Evolutionary conservation across 2,888 invertebrate genomes (phyloP), one percentile per base, ranked within the genome.

Genomic region (Tholera decimalis): DNA sequence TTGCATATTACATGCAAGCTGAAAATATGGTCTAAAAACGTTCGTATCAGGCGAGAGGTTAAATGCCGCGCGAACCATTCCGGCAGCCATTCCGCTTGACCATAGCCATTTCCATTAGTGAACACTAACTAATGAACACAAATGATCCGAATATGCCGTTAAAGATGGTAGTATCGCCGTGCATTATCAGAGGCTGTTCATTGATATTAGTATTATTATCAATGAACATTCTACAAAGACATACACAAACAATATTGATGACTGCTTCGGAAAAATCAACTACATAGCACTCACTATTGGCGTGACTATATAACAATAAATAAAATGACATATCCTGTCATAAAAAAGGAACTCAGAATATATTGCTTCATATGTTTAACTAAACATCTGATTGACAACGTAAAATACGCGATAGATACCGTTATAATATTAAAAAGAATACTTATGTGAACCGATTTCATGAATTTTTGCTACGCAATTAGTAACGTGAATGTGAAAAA

Each of bases 101-200:
- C 88, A 88, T 89, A 86, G 86, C 86, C 86, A 85, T 91, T 88
- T 84, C 86, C 92, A 91, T 93, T 92, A 93, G 89, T 86, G 91
- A 88, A 89, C 88, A 89, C 89, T 89, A 91, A 88, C 89, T 92
- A 93, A 93, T 91, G 93, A 91, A 91, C 92, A 89, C 91, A 91
- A 92, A 93, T 89, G 91, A 87, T 86, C 85, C 75, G 84, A 88
- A 88, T 86, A 83, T 82, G 80, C 71, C 77, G 79, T 82, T 83
- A 85, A 84, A 85, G 87, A 86, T 86, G 82, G 57, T 47, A 2
- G 46, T 65, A 61, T 66, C 51, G 65, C 63, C 56, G 73, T 75
- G 63, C 47, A 60, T 43, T 60, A 64, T 61, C 9, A 6, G 20
- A 7, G 39, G n/a, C 24, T 57, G 39, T 18, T 57, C 44, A 58